phyloP scores from a whole-genome alignment of 30 jellyfish, hydroid and myxozoan genomes.

The Cassiopea andromeda region DNA sequence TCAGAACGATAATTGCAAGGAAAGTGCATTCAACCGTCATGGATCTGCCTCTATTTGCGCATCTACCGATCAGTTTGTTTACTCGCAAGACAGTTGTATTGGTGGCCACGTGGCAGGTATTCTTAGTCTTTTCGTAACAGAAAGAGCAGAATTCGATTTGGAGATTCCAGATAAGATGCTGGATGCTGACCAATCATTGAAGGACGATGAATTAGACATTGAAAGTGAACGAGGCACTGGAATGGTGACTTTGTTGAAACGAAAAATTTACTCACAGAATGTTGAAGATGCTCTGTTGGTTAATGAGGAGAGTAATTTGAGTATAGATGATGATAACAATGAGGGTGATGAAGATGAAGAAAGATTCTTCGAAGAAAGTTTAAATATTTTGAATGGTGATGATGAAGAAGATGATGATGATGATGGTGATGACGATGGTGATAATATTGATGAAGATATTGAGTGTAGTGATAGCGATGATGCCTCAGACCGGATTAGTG shows the following conservation, averaged over 20 bases:
- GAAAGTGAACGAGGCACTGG: neutral
- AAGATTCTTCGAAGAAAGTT: neutral
- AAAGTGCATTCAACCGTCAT: neutral
- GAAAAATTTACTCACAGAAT: constrained; percentile 16
- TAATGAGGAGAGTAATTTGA: constrained; percentile 1
- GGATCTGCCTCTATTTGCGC: constrained; percentile 25
- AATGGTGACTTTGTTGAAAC: constrained; percentile 20
- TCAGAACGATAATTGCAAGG: neutral
- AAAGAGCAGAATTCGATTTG: constrained; percentile 44
- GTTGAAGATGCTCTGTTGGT: constrained; percentile 46
- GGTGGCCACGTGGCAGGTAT: constrained; percentile 85
- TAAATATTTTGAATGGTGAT: neutral
- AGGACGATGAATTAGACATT: constrained; percentile 1
- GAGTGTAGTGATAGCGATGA: neutral
- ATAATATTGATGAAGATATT: neutral
- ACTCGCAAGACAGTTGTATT: constrained; percentile 32
- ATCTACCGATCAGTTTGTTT: constrained; percentile 19
- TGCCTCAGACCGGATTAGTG: neutral
- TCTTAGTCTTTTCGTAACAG: constrained; percentile 43
- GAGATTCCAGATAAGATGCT: constrained; percentile 76
- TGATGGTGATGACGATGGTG: neutral
- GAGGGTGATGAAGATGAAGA: neutral
- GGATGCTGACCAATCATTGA: constrained; percentile 26
- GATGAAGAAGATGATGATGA: constrained; percentile 1
- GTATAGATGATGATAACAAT: neutral